Conservation (phyloP, 1,140 invertebrate genomes). For the Ruditapes philippinarum region DNA sequence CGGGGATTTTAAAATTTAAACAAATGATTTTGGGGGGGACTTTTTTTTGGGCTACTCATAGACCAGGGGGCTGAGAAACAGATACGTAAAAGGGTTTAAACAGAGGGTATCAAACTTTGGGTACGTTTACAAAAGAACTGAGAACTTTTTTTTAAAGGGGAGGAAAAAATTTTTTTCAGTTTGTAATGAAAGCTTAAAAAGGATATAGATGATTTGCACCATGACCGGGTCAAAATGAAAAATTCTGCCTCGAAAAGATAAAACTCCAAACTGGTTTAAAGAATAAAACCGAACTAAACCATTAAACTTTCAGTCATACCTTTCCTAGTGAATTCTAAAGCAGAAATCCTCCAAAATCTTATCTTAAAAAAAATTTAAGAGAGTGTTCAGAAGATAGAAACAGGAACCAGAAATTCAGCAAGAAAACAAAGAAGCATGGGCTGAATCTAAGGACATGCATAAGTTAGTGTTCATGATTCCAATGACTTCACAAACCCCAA, state of each 20-base stretch:
- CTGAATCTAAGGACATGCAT: background rate
- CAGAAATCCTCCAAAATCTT: conserved; percentile 13
- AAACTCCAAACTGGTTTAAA: conserved; percentile 50
- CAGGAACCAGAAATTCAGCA: background rate
- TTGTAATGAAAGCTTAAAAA: conserved; percentile 72
- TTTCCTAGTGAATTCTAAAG: background rate
- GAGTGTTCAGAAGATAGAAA: background rate
- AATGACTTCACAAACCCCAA: conserved; percentile 41
- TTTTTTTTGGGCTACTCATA: conserved; percentile 75
- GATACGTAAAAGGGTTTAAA: conserved; percentile 13
- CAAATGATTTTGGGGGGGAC: conserved; percentile 62
- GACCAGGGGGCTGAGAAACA: conserved; percentile 62
- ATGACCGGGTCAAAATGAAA: conserved; percentile 59
- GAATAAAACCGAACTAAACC: conserved; percentile 11
- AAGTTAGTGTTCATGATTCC: background rate
- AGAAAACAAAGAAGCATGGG: background rate
- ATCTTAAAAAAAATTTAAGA: conserved; percentile 5
- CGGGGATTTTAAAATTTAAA: conserved; percentile 23
- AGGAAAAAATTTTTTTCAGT: conserved; percentile 74
- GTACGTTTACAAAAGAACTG: conserved; percentile 67
- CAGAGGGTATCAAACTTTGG: conserved; percentile 65
- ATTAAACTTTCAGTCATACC: conserved; percentile 16
- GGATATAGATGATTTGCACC: conserved; percentile 72
- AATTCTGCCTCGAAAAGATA: conserved; percentile 64
- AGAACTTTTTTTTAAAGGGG: conserved; percentile 73